Evolutionary conservation across 1,140 invertebrate species (phyloP).

Genomic region (Uloborus diversus): DNA sequence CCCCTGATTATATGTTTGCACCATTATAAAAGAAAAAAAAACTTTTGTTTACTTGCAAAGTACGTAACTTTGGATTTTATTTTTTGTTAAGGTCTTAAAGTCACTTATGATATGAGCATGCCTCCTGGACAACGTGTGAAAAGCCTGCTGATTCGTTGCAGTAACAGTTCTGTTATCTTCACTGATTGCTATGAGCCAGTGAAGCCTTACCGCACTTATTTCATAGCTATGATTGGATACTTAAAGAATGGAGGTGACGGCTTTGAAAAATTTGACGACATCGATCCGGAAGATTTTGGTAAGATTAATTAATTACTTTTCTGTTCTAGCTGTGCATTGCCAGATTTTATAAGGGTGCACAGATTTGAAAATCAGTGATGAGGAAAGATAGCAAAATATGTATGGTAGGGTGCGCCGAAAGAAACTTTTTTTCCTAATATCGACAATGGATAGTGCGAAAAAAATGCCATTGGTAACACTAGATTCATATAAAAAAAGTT

Average conservation of each 20-base stretch:
- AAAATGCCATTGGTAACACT: too few relatives aligned
- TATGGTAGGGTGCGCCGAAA: too few relatives aligned
- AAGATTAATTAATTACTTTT: not conserved
- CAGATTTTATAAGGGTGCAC: not conserved
- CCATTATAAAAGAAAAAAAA: not conserved
- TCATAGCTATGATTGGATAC: not conserved
- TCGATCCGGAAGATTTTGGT: not conserved
- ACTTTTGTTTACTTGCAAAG: not conserved
- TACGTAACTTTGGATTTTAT: not conserved
- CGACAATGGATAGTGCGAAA: too few relatives aligned
- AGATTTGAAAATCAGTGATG: not conserved
- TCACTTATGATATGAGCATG: not conserved
- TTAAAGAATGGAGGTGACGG: not conserved
- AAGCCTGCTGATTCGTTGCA: not conserved
- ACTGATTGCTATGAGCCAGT: not conserved
- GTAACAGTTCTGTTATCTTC: not conserved
- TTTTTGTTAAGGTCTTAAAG: not conserved
- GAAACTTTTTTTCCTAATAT: too few relatives aligned
- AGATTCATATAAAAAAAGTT: too few relatives aligned
- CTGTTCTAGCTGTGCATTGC: not conserved
- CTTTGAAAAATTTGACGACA: not conserved
- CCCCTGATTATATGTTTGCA: not conserved
- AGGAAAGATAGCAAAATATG: not conserved
- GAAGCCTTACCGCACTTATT: not conserved
- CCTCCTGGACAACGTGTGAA: constrained; percentile 1